These are phyloP conservation scores for Zosterops hypoxanthus DNA, from an alignment of 2,113 vertebrate species.

Conservation along the genomic window DNA sequence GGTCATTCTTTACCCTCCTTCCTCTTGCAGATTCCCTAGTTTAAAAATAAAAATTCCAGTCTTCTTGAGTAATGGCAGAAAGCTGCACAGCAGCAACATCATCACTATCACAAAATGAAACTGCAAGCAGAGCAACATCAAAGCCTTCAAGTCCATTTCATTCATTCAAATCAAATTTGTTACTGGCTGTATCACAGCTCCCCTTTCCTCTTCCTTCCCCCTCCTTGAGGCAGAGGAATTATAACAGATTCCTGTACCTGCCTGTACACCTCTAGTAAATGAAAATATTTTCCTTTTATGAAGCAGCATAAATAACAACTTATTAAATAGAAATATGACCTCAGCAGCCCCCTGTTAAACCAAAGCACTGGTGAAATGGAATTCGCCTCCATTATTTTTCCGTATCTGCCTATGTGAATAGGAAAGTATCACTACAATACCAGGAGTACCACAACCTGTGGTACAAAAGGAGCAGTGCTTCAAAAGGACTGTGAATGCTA, in stretches of 20 bases:
- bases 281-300: background rate
- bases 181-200: background rate
- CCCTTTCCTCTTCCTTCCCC: background rate
- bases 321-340: background rate
- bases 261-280: background rate
- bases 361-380: background rate
- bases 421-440: background rate
- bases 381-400: background rate
- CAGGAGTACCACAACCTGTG: background rate
- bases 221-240: background rate
- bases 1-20: background rate
- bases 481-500: background rate
- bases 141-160: background rate
- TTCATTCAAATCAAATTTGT: background rate
- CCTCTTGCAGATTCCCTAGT: background rate
- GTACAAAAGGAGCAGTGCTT: background rate
- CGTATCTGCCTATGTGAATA: background rate
- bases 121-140: background rate
- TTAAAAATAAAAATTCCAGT: conserved; percentile 42
- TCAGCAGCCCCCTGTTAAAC: background rate
- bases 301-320: background rate
- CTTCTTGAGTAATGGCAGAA: background rate
- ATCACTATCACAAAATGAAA: background rate
- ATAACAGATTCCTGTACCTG: background rate
- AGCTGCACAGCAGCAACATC: background rate